These are phyloP conservation scores for Clitarchus hookeri DNA, from an alignment of 2,888 invertebrate genomes.

Conservation along the genomic window DNA sequence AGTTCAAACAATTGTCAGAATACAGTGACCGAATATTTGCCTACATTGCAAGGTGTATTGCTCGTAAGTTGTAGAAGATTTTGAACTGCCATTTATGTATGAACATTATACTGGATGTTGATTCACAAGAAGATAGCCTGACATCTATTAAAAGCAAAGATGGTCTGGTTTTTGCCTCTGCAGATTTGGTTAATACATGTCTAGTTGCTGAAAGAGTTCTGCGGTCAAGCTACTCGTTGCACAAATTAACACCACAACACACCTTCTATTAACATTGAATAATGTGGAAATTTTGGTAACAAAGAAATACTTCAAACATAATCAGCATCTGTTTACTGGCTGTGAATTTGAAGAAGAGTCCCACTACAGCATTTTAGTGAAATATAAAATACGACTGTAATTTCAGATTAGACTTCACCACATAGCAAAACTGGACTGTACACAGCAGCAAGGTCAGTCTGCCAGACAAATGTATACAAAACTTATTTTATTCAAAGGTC, in stretches of 20 bases:
- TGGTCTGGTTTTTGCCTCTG: conserved; percentile 30
- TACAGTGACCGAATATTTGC: not conserved
- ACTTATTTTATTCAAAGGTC: too few species aligned
- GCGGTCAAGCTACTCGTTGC: not conserved
- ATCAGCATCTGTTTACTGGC: not conserved
- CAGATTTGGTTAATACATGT: not conserved
- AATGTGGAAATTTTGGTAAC: not conserved
- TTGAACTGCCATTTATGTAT: conserved; percentile 27
- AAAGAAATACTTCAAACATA: not conserved
- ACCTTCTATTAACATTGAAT: not conserved
- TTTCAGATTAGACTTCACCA: too few species aligned
- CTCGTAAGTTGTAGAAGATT: not conserved
- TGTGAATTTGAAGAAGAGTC: not conserved
- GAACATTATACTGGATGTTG: not conserved
- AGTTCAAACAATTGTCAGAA: not conserved
- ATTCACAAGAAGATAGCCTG: not conserved
- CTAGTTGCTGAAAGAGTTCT: not conserved
- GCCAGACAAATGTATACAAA: too few species aligned
- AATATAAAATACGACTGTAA: not conserved
- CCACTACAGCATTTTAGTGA: not conserved
- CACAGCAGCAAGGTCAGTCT: too few species aligned
- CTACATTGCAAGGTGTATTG: conserved; percentile 27
- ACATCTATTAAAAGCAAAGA: conserved; percentile 25
- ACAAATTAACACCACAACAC: not conserved
- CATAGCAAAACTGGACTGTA: too few species aligned